Evolutionary conservation across 2,888 invertebrate species (phyloP), one percentile per base, ranked within the genome.

Genomic region (Campoplex capitator): DNA sequence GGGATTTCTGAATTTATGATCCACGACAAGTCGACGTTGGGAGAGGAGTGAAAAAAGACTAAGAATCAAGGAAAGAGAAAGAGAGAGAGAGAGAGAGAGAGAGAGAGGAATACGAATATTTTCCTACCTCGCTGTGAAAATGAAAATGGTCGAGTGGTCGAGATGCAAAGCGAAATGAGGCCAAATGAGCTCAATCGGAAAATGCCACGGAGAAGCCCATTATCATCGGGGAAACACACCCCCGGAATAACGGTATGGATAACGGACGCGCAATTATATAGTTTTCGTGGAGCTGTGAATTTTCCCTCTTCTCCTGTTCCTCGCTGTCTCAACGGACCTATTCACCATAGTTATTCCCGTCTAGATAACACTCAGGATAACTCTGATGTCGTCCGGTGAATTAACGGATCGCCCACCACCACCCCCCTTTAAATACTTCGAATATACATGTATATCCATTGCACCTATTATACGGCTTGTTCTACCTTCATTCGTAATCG

Each of bases 131-230:
- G 62, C 9, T n/a, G 56, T 42, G 78, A 35, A 42, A 54, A 51
- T 54, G 79, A 79, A 71, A 70, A 71, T 48, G 45, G 38, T 70
- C 58, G 67, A 67, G 51, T 56, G 65, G 48, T 38, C 51, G 70
- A 35, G 58, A 23, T 32, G 54, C 48, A 75, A 51, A 70, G 28
- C 71, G 62, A 67, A 77, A 77, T 65, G 18, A 71, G 62, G 38
- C 83, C 58, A 87, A 90, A 91, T 90, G 89, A 90, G 90, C 90
- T 88, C 88, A 91, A 91, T 91, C 89, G 88, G 83, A 71, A 78
- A 89, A 90, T 89, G 85, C 88, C 91, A 91, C 91, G 90, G 81
- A 81, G 67, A 79, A 78, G 79, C 84, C 82, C 88, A 86, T 83
- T 87, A 86, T 85, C 83, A 83, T 68, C 68, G 86, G 80, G 68